Conservation (phyloP, 2,113 vertebrate genomes). For the Sclerurus mexicanus region DNA sequence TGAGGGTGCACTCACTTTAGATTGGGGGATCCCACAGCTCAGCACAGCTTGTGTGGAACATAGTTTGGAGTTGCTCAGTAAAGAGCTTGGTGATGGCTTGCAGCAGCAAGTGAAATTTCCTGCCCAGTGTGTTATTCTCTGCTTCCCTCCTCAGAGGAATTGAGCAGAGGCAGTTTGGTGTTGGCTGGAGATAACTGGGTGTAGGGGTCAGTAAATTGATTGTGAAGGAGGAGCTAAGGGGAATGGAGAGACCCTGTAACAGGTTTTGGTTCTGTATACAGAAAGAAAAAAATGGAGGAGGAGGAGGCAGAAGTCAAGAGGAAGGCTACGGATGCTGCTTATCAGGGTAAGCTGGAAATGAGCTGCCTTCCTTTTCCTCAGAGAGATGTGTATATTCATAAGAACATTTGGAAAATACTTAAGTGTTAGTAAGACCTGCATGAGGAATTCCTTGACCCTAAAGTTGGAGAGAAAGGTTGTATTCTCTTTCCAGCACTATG, state of each 20-base stretch:
- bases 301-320: slow-evolving; percentile 95
- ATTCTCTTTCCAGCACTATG: background rate
- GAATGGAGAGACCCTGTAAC: background rate
- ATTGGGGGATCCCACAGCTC: background rate
- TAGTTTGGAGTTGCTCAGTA: background rate
- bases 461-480: background rate
- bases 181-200: background rate
- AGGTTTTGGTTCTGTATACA: slow-evolving; percentile 41
- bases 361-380: background rate
- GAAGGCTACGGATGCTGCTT: slow-evolving; percentile 93
- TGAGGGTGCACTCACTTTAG: background rate
- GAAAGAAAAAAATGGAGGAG: slow-evolving; percentile 96
- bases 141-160: background rate
- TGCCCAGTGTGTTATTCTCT: background rate
- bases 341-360: slow-evolving; percentile 82
- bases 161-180: background rate
- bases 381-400: background rate
- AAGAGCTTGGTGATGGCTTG: background rate
- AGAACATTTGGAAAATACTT: background rate
- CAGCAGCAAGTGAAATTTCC: background rate
- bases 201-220: background rate
- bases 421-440: background rate
- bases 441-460: background rate
- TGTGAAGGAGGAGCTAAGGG: background rate
- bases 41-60: background rate